Evolutionary conservation across 2,888 invertebrate species (phyloP).

Genomic region (Plagiodera versicolora): DNA sequence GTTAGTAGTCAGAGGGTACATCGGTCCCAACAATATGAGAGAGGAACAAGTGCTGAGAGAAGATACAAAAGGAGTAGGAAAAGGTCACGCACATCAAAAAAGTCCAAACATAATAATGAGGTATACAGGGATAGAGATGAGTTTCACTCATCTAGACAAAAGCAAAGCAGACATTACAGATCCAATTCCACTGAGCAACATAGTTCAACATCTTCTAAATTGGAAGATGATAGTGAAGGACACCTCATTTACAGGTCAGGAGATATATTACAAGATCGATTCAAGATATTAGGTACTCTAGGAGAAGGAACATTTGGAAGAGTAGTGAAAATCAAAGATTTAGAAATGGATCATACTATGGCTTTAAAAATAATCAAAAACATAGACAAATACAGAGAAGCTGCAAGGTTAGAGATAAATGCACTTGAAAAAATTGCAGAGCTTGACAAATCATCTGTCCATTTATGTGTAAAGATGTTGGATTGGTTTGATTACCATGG

Average conservation of each 20-base stretch:
- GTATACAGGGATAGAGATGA: too few relatives aligned
- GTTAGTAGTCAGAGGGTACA: conserved; percentile 65
- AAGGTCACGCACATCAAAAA: conserved; percentile 78
- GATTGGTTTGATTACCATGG: conserved; percentile 99
- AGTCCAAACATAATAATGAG: conserved; percentile 63
- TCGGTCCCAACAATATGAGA: conserved; percentile 65
- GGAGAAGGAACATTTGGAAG: conserved; percentile 99
- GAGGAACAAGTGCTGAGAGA: conserved; percentile 76
- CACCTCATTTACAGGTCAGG: conserved; percentile 99
- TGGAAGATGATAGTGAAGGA: conserved; percentile 99
- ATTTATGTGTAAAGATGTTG: conserved; percentile 94
- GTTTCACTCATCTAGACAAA: conserved; percentile 32
- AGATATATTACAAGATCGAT: conserved; percentile 99
- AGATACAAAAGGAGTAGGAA: conserved; percentile 85
- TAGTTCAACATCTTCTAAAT: conserved; percentile 86
- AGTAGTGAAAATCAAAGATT: conserved; percentile 98
- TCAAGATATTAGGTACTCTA: conserved; percentile 97
- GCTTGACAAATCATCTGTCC: conserved; percentile 91
- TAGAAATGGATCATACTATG: conserved; percentile 91
- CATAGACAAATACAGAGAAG: conserved; percentile 98
- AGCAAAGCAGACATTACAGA: conserved; percentile 46
- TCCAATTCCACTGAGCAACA: conserved; percentile 62
- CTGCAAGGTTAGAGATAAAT: conserved; percentile 98
- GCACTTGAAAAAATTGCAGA: conserved; percentile 95
- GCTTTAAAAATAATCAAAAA: conserved; percentile 99